phyloP scores from a whole-genome alignment of 2,797 vertebrate species.

The Helarctos malayanus region DNA sequence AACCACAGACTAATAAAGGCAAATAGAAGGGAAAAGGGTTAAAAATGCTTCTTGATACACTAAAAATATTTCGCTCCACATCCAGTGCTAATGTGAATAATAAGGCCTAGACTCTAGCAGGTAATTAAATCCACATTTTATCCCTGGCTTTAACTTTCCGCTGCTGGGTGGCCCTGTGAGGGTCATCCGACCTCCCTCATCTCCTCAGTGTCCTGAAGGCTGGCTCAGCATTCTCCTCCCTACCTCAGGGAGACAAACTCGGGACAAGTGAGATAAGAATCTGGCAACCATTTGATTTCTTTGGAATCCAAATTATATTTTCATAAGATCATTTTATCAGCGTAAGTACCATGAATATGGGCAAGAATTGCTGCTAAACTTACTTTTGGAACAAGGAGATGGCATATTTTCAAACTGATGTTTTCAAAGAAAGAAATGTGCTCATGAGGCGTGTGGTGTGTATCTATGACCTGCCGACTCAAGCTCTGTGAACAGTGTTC shows the following conservation, averaged over 20 bases:
- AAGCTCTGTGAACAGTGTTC: background rate
- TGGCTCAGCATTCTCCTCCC: background rate
- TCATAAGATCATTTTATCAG: conserved; percentile 68
- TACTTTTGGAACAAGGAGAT: conserved; percentile 54
- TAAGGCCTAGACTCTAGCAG: background rate
- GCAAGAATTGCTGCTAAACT: background rate
- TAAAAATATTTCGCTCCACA: background rate
- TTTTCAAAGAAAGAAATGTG: background rate
- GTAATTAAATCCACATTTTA: background rate
- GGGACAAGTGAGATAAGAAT: conserved; percentile 72
- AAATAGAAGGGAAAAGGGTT: background rate
- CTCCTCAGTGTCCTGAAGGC: background rate
- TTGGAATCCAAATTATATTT: conserved; percentile 68
- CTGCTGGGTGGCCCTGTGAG: background rate
- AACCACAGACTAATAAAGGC: background rate
- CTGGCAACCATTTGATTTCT: conserved; percentile 71
- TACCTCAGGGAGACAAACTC: conserved; percentile 24
- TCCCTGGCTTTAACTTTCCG: background rate
- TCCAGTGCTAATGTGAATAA: background rate
- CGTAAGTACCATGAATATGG: background rate
- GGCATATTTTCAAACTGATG: conserved; percentile 29
- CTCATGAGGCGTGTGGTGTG: background rate
- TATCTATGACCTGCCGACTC: background rate
- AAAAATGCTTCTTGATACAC: background rate
- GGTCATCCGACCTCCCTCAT: background rate